A percentile compares a stretch with the other conserved stretches of the same genome.
Conservation (phyloP, 2,797 vertebrate genomes). For the Rhabdophis nuchalis region DNA sequence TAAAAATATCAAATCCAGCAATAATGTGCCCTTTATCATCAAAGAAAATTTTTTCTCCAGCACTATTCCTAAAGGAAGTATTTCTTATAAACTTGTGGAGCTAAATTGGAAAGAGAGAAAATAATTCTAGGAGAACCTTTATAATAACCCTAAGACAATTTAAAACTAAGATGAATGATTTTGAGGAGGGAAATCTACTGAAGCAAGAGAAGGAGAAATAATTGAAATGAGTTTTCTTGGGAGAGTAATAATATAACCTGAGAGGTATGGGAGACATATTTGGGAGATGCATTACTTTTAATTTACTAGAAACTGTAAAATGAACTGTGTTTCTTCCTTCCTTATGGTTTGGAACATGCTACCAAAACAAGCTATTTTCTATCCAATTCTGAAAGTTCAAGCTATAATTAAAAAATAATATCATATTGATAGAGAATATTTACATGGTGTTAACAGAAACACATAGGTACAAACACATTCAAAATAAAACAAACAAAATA, state of each 20-base stretch:
- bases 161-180: not conserved
- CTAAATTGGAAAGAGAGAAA: not conserved
- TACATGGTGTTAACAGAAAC: not conserved
- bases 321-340: not conserved
- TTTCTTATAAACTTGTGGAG: not conserved
- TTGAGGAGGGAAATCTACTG: not conserved
- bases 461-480: not conserved
- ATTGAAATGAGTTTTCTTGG: fast-evolving
- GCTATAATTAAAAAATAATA: not conserved
- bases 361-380: not conserved
- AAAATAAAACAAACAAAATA: not conserved
- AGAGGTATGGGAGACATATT: too few species aligned
- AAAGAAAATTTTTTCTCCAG: not conserved
- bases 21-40: not conserved
- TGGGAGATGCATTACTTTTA: too few species aligned
- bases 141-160: not conserved
- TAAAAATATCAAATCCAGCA: not conserved
- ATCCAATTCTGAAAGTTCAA: not conserved
- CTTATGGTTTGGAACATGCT: not conserved
- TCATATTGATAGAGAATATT: not conserved
- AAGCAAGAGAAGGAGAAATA: not conserved
- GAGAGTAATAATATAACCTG: not conserved
- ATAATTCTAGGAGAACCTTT: not conserved
- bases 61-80: not conserved
- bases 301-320: not conserved